Conservation (phyloP, 2,888 invertebrate genomes). For the Archips crataeganus region DNA sequence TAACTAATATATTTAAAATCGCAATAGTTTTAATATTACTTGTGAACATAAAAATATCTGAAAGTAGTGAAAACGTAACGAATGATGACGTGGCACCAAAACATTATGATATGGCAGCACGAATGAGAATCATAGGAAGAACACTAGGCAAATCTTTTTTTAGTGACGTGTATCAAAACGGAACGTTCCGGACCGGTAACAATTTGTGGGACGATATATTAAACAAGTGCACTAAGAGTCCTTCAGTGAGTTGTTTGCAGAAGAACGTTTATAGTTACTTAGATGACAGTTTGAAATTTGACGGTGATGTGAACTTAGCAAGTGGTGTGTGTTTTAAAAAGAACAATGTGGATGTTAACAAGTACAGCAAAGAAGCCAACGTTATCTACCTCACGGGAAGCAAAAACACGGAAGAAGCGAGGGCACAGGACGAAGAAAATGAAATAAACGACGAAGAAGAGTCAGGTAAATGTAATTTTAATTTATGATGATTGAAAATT, state of each 20-base stretch:
- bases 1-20: constrained; percentile 55
- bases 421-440: constrained; percentile 71
- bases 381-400: constrained; percentile 76
- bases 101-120: constrained; percentile 62
- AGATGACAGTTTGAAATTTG: constrained; percentile 87
- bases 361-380: constrained; percentile 84
- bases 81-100: constrained; percentile 52
- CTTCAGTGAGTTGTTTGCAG: constrained; percentile 91
- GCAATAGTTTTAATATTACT: constrained; percentile 62
- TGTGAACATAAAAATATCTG: constrained; percentile 55
- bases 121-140: constrained; percentile 68
- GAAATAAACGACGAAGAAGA: constrained; percentile 72
- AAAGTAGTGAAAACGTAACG: constrained; percentile 58
- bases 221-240: constrained; percentile 88
- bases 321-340: constrained; percentile 88
- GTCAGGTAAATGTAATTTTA: constrained; percentile 63
- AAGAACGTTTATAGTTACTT: constrained; percentile 91
- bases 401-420: constrained; percentile 56
- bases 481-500: not conserved
- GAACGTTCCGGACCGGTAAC: constrained; percentile 86
- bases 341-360: constrained; percentile 87
- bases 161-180: constrained; percentile 75
- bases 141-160: constrained; percentile 69
- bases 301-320: constrained; percentile 88
- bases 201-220: constrained; percentile 91